Percentiles rank a stretch among this genome's conserved stretches.
Evolutionary conservation across 1,140 invertebrate genomes (phyloP).

Genomic region (Dreissena polymorpha): DNA sequence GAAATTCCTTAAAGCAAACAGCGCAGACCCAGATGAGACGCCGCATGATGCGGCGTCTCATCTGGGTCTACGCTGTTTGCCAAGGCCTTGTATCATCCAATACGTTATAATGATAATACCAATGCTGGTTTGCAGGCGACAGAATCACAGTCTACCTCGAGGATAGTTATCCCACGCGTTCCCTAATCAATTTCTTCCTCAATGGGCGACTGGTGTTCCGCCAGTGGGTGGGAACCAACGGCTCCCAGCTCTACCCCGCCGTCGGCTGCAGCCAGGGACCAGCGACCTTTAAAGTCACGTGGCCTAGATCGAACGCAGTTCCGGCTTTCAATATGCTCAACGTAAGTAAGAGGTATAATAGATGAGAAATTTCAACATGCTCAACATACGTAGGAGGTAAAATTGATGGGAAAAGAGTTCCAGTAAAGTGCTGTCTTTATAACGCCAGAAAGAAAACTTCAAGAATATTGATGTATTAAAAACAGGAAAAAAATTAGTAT

Average conservation of each 20-base stretch:
- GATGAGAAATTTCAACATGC: not conserved
- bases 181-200: constrained; percentile 58
- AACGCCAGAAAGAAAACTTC: not conserved
- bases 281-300: constrained; percentile 45
- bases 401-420: no score
- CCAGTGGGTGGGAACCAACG: constrained; percentile 55
- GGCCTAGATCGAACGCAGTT: constrained; percentile 32
- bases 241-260: constrained; percentile 52
- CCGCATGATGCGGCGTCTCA: no score
- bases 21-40: no score
- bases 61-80: no score
- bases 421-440: not conserved
- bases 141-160: constrained; percentile 55
- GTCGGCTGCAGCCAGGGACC: constrained; percentile 47
- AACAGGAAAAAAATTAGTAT: no score
- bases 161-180: constrained; percentile 39
- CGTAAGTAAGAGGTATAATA: not conserved
- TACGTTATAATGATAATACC: not conserved
- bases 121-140: constrained; percentile 43
- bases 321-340: not conserved
- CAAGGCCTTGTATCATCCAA: not conserved
- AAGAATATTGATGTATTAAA: no score
- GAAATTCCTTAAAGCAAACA: no score
- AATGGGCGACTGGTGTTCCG: constrained; percentile 56
- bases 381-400: not conserved